Evolutionary conservation across 1,140 invertebrate species (phyloP), one percentile per base, ranked within the genome.

Genomic region (Latrodectus geometricus): DNA sequence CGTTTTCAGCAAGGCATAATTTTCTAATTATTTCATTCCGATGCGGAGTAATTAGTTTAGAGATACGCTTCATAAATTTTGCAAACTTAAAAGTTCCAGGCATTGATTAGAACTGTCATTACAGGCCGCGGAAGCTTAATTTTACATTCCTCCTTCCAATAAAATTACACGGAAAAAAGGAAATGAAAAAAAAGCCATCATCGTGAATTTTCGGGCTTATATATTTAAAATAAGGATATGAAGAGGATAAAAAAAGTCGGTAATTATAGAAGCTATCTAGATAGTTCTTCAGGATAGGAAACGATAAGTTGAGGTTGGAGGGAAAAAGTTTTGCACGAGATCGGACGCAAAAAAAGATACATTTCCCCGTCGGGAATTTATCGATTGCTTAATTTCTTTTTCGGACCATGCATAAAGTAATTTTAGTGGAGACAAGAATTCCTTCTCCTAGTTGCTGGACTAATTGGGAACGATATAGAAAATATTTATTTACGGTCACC

Each of bases 21-120:
- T 84, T 84, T 84, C 82, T 84, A 84, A 84, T 84, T 84, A 84
- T 84, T 84, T 84, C 82, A 84, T 84, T 84, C 65, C 82, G 72
- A 84, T 84, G 82, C 54, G 65, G 76, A 76, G 82, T 84, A 84
- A 84, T 84, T 84, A 84, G 82, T 84, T 84, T 76, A 84, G 68
- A 84, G 82, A 84, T 84, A 76, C 73, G 82, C 73, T 84, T 84
- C 82, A 84, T 84, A 84, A 84, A 84, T 66, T 84, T 76, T 21
- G 35, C 48, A 54, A 75, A 76, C 82, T 73, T 73, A 49, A 75
- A 76, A 84, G 52, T 84, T 76, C n/a, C 82, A 76, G 21, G 72
- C 82, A 84, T 84, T 84, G 73, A 76, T 76, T 75, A 84, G 73
- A 84, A 75, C 82, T 84, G 82, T 84, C 82, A 84, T 84, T 84